Conservation (phyloP, 2,888 invertebrate genomes). For the Hypomecis punctinalis region DNA sequence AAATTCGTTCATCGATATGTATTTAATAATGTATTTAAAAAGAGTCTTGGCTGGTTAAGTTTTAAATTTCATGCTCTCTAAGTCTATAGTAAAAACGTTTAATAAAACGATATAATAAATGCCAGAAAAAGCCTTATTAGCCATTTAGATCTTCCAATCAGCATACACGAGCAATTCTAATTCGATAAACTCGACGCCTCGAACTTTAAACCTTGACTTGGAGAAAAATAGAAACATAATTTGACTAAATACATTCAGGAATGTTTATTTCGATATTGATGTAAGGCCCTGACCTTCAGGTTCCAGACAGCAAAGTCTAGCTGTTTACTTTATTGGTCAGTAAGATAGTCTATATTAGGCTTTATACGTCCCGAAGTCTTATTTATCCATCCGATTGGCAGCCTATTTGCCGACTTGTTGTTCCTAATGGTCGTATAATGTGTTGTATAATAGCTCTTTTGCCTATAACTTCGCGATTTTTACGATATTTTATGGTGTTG, state of each 20-base stretch:
- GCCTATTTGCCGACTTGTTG: constrained; percentile 42
- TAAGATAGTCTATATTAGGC: constrained; percentile 24
- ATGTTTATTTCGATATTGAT: constrained; percentile 5
- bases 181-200: too few species aligned
- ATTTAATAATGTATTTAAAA: too few species aligned
- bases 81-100: too few species aligned
- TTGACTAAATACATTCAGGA: constrained; percentile 5
- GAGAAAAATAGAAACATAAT: background rate
- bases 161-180: too few species aligned
- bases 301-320: constrained; percentile 14
- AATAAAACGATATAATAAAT: too few species aligned
- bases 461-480: constrained; percentile 46
- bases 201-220: too few species aligned
- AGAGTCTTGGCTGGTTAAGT: too few species aligned
- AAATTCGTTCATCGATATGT: too few species aligned
- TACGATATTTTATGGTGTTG: constrained; percentile 40
- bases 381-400: constrained; percentile 33
- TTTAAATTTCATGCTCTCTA: too few species aligned
- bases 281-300: constrained; percentile 23
- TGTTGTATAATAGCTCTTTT: constrained; percentile 48
- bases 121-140: too few species aligned
- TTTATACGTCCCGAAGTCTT: constrained; percentile 23
- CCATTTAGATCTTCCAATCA: too few species aligned
- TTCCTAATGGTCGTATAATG: constrained; percentile 46
- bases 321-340: constrained; percentile 23